Conservation (phyloP, 2,797 vertebrate genomes). For the Phyllotis vaccarum region DNA sequence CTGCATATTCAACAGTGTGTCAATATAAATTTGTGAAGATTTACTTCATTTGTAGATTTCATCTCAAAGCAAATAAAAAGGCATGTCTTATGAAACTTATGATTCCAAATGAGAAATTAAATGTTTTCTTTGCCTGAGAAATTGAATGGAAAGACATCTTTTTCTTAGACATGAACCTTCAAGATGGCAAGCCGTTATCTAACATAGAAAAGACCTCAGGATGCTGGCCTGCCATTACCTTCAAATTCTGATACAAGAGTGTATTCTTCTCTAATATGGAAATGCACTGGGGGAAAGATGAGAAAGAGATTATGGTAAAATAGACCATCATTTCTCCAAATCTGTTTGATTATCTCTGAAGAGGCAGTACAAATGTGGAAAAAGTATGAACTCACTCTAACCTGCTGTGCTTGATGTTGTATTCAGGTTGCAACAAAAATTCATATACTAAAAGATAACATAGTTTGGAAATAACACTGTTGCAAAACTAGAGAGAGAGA, state of each 20-base stretch:
- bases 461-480: background rate
- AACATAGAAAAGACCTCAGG: background rate
- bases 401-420: background rate
- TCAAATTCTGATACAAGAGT: constrained; percentile 2
- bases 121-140: constrained; percentile 45
- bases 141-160: background rate
- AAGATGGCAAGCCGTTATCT: background rate
- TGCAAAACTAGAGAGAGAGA: background rate
- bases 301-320: background rate
- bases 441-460: background rate
- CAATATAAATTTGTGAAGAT: background rate
- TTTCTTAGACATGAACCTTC: background rate
- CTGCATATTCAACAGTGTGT: background rate
- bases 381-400: background rate
- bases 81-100: background rate
- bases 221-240: background rate
- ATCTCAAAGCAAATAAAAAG: background rate
- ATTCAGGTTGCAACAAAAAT: background rate
- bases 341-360: background rate
- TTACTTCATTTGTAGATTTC: background rate
- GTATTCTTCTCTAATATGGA: background rate
- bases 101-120: background rate
- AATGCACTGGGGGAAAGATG: background rate
- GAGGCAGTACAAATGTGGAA: background rate
- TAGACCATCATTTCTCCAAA: background rate